phyloP scores from a whole-genome alignment of 1,140 invertebrate genomes.

The Pachypsylla venusta region DNA sequence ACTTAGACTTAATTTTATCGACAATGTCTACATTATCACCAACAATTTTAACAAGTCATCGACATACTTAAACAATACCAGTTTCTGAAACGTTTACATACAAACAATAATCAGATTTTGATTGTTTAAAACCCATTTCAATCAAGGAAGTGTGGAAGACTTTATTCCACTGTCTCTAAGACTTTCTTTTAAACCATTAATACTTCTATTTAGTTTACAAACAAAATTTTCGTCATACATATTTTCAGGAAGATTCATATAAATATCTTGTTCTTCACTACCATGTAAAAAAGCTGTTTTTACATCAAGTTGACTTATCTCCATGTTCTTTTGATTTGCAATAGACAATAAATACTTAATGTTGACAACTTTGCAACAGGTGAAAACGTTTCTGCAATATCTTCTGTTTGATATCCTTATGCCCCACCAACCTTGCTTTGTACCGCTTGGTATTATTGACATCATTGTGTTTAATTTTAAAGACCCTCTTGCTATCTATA shows the following conservation, averaged over 20 bases:
- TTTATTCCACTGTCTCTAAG: background rate
- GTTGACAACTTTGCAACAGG: background rate
- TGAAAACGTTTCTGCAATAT: constrained; percentile 21
- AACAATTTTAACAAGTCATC: background rate
- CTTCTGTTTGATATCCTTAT: constrained; percentile 10
- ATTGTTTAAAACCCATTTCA: background rate
- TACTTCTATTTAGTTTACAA: background rate
- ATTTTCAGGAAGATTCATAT: constrained; percentile 29
- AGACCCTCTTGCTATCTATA: constrained; percentile 30
- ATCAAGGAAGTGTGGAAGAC: background rate
- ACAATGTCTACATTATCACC: background rate
- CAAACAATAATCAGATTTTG: background rate
- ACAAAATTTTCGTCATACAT: background rate
- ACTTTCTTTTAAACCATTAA: background rate
- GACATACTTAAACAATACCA: background rate
- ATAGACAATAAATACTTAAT: background rate
- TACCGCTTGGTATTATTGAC: background rate
- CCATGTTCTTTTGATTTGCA: background rate
- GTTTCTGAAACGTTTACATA: background rate
- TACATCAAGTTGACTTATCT: background rate
- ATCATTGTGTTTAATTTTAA: constrained; percentile 24
- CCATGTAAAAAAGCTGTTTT: constrained; percentile 29
- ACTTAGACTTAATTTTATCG: constrained; percentile 10
- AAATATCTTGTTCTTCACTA: constrained; percentile 30
- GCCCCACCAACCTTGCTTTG: background rate